Conservation (phyloP, 2,797 vertebrate species). For the Apogon hyalosoma region DNA sequence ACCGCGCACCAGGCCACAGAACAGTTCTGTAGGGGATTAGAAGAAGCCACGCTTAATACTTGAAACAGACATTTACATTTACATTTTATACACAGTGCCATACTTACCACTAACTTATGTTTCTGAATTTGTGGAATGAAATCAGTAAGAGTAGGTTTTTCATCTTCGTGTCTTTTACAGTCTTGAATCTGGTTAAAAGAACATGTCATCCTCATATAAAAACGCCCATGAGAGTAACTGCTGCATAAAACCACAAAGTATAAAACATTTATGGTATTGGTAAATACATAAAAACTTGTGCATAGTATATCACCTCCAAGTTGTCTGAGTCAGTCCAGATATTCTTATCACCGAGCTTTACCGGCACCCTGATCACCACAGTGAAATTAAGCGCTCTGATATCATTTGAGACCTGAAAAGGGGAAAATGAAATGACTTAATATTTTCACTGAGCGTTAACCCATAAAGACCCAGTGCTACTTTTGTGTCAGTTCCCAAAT, state of each 20-base stretch:
- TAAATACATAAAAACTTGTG: not conserved
- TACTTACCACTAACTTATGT: slow-evolving; percentile 72
- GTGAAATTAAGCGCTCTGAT: slow-evolving; percentile 73
- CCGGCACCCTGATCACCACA: slow-evolving; percentile 84
- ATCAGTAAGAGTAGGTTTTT: slow-evolving; percentile 33
- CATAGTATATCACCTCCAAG: slow-evolving; percentile 63
- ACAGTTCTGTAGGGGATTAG: slow-evolving; percentile 81
- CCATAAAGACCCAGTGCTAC: too few relatives aligned
- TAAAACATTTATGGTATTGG: not conserved
- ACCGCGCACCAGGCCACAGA: slow-evolving; percentile 80
- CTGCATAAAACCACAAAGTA: not conserved
- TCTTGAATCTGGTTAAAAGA: slow-evolving; percentile 68
- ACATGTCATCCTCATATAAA: not conserved
- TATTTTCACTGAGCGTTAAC: too few relatives aligned
- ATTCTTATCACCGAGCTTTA: slow-evolving; percentile 74
- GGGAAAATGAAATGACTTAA: not conserved
- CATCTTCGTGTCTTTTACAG: slow-evolving; percentile 53
- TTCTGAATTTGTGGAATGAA: slow-evolving; percentile 67
- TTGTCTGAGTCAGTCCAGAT: slow-evolving; percentile 74
- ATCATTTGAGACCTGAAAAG: slow-evolving; percentile 82
- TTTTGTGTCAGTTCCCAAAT: too few relatives aligned
- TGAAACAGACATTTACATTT: not conserved
- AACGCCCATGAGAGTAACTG: not conserved
- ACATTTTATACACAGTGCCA: not conserved
- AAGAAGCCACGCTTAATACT: not conserved